Base-by-base conservation (phyloP, 1,140 invertebrate species). In the Neotoxoptera formosana region DNA sequence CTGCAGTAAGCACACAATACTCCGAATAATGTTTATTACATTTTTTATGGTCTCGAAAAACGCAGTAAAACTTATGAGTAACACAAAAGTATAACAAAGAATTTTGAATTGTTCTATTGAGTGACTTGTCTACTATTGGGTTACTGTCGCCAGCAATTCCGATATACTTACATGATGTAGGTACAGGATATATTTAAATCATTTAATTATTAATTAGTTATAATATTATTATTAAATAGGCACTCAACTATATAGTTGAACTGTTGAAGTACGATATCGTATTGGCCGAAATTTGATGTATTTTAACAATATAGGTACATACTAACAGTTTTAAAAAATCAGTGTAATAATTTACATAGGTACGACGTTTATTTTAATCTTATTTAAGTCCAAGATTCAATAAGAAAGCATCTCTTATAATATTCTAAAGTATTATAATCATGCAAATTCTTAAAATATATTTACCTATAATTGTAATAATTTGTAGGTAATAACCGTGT, bases 41-140 rank as follows among this genome's bases (percentile, higher is more conserved):
- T 41, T 47, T 56, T 89, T 89, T 89, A 89, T 89, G 88, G 2
- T 56, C 60, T 76, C 51, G 11, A 21, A 53, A 89, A 89, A 56
- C 51, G 51, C 34, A 53, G 20, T 89, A 41, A 89, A 41, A 56
- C 11, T 47, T 86, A 47, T 86, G 25, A 88, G 45, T 88, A 41
- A 88, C 47, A 47, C 41, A 83, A 41, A 9, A 34, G 41, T n/a
- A 88, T n/a, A 47, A 47, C 86, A 47, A 47, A 88, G 25, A 41
- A 51, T 2, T 48, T 48, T 45, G 1, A 30, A 47, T 47, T 47
- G 11, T 25, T 17, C 41, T 86, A 86, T 47, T 7, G 14, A 14
- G 60, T 76, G 14, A 76, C 21, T 76, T 76, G n/a, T 76, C n/a
- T n/a, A 76, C 30, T 7, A 17, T 76, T 76, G 11, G 4, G 1